Conservation (phyloP, 1,140 invertebrate genomes). For the Dreissena polymorpha region DNA sequence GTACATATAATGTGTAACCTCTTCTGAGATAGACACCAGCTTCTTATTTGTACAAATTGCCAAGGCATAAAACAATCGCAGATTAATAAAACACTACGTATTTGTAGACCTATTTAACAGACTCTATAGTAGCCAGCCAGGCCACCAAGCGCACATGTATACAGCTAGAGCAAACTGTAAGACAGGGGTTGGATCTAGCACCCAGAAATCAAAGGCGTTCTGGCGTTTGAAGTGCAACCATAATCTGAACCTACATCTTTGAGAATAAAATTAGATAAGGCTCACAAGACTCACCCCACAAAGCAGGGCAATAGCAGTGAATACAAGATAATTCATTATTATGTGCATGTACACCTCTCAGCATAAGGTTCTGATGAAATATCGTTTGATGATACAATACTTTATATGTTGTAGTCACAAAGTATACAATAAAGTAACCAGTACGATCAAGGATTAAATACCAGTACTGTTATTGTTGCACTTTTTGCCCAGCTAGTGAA, state of each 20-base stretch:
- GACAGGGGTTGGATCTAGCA: background rate
- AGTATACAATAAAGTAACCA: background rate
- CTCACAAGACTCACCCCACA: background rate
- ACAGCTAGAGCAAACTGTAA: background rate
- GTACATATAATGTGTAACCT: too few relatives aligned
- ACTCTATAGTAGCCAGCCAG: background rate
- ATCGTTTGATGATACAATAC: background rate
- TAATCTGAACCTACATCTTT: constrained; percentile 37
- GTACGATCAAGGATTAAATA: background rate
- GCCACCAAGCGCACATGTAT: background rate
- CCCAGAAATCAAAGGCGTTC: constrained; percentile 35
- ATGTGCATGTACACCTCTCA: background rate
- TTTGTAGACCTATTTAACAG: too few relatives aligned
- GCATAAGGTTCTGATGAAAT: background rate
- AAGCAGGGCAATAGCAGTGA: constrained; percentile 6
- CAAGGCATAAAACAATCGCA: background rate
- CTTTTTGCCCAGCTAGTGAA: background rate
- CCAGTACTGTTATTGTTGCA: background rate
- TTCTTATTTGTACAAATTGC: background rate
- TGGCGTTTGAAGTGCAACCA: constrained; percentile 44
- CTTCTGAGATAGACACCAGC: too few relatives aligned
- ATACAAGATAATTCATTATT: constrained; percentile 36
- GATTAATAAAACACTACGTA: too few relatives aligned
- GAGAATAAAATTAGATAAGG: constrained; percentile 33
- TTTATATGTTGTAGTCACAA: background rate